These are phyloP conservation scores for Paedocypris micromegethes DNA, from an alignment of 2,797 vertebrate genomes.

Conservation along the genomic window DNA sequence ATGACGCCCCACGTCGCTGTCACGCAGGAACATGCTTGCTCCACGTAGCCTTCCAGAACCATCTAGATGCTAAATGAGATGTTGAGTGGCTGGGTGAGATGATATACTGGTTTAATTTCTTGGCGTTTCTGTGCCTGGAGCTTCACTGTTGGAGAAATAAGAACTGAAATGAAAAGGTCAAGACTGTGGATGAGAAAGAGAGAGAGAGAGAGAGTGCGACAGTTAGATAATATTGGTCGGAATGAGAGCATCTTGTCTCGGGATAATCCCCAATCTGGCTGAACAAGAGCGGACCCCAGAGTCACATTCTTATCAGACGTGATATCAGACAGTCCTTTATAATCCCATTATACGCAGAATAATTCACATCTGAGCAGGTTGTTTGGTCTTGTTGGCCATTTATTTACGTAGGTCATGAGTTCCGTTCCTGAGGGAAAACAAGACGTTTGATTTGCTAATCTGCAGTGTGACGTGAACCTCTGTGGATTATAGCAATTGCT, in stretches of 20 bases:
- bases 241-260: conserved; percentile 21
- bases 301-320: conserved; percentile 34
- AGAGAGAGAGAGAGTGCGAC: not conserved
- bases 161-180: conserved; percentile 33
- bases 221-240: conserved; percentile 1
- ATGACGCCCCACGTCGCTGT: conserved; percentile 25
- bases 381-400: not conserved
- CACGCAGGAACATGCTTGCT: conserved; percentile 14
- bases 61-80: conserved; percentile 20
- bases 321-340: conserved; percentile 31
- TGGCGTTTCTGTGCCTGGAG: conserved; percentile 17
- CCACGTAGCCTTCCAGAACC: conserved; percentile 7
- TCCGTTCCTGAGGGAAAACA: too few relatives aligned
- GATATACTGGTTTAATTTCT: conserved; percentile 46
- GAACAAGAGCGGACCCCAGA: conserved; percentile 21
- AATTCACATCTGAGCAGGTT: conserved; percentile 4
- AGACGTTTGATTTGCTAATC: too few relatives aligned
- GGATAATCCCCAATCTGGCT: conserved; percentile 38
- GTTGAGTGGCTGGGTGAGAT: conserved; percentile 17
- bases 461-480: too few relatives aligned
- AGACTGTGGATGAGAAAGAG: not conserved
- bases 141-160: conserved; percentile 25
- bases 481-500: too few relatives aligned
- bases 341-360: conserved; percentile 38
- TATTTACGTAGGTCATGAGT: too few relatives aligned